Conservation (phyloP, 2,888 invertebrate species). For the Bugula neritina region DNA sequence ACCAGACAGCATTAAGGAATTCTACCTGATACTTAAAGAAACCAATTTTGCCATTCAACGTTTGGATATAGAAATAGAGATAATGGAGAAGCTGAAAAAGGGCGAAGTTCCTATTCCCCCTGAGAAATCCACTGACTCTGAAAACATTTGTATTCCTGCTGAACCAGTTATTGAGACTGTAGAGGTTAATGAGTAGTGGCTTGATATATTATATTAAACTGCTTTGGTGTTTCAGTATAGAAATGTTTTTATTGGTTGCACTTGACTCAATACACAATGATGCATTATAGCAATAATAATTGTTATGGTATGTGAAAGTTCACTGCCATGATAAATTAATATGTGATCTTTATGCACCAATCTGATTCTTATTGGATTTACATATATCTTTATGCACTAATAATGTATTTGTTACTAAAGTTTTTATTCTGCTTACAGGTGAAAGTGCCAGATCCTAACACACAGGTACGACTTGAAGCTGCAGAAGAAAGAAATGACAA, state of each 20-base stretch:
- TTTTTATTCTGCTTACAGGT: no score
- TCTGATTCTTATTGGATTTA: no score
- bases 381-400: no score
- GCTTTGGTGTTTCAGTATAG: no score
- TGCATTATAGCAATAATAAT: no score
- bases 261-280: no score
- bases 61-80: conserved; percentile 40
- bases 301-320: no score
- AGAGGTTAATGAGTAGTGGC: conserved; percentile 43
- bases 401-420: no score
- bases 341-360: no score
- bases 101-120: conserved; percentile 36
- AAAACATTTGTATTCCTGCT: conserved; percentile 33
- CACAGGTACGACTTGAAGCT: conserved; percentile 36
- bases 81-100: conserved; percentile 38
- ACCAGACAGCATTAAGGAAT: conserved; percentile 42
- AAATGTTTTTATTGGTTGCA: no score
- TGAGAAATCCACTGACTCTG: conserved; percentile 36
- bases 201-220: no score
- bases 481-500: conserved; percentile 28
- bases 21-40: conserved; percentile 40
- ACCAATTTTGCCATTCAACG: conserved; percentile 38
- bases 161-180: conserved; percentile 43
- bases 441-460: conserved; percentile 42
- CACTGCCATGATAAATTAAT: no score